A percentile compares a stretch with the other conserved stretches of the same genome.
Conservation (phyloP, 2,797 vertebrate genomes). For the Allobates femoralis region DNA sequence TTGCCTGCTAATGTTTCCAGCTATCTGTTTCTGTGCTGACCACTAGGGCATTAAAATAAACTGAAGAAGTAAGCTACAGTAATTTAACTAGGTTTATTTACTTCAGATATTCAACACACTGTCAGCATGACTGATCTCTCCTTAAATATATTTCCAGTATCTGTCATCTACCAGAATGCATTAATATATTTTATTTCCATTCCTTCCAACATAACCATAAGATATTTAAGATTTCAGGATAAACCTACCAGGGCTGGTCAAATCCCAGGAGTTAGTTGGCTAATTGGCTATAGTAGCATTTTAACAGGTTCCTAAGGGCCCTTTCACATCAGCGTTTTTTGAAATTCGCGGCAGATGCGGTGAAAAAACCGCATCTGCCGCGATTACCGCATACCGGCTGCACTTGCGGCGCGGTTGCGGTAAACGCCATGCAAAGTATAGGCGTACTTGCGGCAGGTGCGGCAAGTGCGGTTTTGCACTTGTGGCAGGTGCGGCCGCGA, state of each 20-base stretch:
- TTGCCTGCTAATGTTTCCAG: constrained; percentile 51
- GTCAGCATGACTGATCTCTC: background rate
- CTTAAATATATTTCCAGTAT: constrained; percentile 1
- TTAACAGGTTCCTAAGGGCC: too few relatives aligned
- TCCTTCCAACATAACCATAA: background rate
- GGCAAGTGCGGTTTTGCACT: too few relatives aligned
- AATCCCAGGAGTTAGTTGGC: background rate
- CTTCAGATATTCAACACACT: constrained; percentile 11
- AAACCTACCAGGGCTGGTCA: background rate
- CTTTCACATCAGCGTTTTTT: too few relatives aligned
- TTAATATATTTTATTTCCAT: background rate
- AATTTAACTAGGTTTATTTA: constrained; percentile 25
- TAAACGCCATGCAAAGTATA: too few relatives aligned
- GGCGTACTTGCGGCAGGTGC: too few relatives aligned
- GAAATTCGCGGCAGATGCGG: too few relatives aligned
- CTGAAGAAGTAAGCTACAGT: background rate
- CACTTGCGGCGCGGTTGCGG: too few relatives aligned
- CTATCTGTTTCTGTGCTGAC: constrained; percentile 31
- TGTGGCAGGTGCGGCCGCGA: too few relatives aligned
- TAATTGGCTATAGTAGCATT: too few relatives aligned
- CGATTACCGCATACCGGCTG: too few relatives aligned
- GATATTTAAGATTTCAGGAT: background rate
- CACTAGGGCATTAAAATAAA: constrained; percentile 33
- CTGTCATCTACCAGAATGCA: constrained; percentile 16
- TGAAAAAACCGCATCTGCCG: too few relatives aligned